A percentile compares a stretch with the other conserved stretches of the same genome.
Conservation (phyloP, 1,140 invertebrate species). For the Brachionus koreanus region DNA sequence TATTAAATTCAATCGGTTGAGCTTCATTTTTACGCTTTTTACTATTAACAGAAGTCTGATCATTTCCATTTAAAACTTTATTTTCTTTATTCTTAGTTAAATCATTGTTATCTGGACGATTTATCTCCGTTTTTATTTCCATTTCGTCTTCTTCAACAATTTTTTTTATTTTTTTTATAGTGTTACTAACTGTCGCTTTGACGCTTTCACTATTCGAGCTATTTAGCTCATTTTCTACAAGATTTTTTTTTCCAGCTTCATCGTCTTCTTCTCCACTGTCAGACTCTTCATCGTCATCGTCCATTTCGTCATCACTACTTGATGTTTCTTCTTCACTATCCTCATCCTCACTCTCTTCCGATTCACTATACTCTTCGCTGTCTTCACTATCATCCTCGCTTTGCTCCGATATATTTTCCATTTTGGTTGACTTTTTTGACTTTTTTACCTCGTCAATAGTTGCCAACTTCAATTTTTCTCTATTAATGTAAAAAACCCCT, state of each 20-base stretch:
- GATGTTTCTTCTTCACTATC: slow-evolving; percentile 21
- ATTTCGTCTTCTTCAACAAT: background rate
- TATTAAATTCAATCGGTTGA: background rate
- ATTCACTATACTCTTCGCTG: background rate
- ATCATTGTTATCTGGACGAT: background rate
- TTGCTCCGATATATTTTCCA: background rate
- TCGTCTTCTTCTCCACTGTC: background rate
- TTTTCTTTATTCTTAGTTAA: slow-evolving; percentile 26
- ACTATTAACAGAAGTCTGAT: background rate
- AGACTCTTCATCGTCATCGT: background rate
- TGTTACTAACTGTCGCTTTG: background rate
- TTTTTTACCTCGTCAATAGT: slow-evolving; percentile 20
- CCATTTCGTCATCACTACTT: background rate
- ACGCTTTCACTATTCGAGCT: slow-evolving; percentile 15
- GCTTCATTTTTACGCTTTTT: slow-evolving; percentile 30
- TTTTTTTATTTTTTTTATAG: slow-evolving; percentile 13
- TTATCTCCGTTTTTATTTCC: background rate
- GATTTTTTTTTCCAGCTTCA: background rate
- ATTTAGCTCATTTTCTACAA: background rate
- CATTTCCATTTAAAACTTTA: background rate
- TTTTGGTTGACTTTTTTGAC: background rate
- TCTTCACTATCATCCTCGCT: background rate
- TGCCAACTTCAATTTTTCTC: slow-evolving; percentile 6
- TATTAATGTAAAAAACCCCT: slow-evolving; percentile 40
- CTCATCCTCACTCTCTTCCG: background rate